Conservation (phyloP, 2,888 invertebrate species). For the Tipula unca region DNA sequence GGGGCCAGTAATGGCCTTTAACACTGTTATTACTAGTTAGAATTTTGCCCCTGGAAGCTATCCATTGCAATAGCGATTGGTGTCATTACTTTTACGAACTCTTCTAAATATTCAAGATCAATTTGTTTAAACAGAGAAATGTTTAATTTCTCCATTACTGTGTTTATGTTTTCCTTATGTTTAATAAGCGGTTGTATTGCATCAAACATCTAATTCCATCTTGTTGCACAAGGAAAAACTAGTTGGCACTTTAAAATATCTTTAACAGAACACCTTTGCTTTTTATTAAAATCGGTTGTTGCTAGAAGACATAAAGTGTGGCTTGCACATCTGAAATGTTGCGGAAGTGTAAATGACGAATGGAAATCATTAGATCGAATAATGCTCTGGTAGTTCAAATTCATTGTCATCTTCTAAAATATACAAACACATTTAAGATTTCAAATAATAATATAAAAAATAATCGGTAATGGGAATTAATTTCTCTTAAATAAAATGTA, state of each 20-base stretch:
- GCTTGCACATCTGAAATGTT: not conserved
- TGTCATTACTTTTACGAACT: not conserved
- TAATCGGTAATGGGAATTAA: not conserved
- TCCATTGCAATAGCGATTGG: no score
- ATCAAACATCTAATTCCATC: not conserved
- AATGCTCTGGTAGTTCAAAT: not conserved
- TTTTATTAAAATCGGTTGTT: not conserved
- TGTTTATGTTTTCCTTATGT: not conserved
- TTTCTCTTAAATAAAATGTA: no score
- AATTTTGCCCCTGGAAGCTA: no score
- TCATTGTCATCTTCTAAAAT: not conserved
- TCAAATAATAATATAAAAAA: not conserved
- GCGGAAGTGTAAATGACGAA: not conserved
- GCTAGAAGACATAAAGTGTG: not conserved
- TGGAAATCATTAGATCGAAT: no score
- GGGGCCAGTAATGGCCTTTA: no score
- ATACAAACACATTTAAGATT: no score
- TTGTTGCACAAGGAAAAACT: not conserved
- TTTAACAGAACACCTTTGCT: not conserved
- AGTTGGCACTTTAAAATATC: not conserved
- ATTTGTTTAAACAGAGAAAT: not conserved
- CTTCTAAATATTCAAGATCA: not conserved
- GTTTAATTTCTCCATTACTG: not conserved
- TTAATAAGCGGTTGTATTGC: not conserved
- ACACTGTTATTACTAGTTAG: no score